phyloP scores from a whole-genome alignment of 2,113 vertebrate genomes.

The Coryphaenoides rupestris region DNA sequence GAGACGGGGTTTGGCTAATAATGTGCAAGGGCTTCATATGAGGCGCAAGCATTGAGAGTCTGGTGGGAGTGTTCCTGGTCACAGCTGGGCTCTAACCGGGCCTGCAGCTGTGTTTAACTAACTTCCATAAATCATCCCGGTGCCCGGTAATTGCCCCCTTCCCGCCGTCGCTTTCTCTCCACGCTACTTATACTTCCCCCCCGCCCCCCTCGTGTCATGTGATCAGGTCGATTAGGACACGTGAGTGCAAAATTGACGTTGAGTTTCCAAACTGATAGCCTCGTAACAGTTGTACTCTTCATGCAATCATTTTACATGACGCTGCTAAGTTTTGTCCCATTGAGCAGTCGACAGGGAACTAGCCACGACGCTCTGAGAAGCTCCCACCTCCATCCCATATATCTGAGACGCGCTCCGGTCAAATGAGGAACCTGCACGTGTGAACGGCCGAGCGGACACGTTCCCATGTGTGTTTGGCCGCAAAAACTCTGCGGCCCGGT shows the following conservation, averaged over 20 bases:
- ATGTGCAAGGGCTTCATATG: slow-evolving; percentile 34
- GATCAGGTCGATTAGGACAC: too few relatives aligned
- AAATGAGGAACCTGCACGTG: slow-evolving; percentile 27
- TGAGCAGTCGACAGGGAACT: too few relatives aligned
- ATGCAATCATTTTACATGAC: too few relatives aligned
- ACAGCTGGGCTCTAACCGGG: slow-evolving; percentile 20
- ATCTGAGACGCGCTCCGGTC: too few relatives aligned
- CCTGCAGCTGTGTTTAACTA: slow-evolving; percentile 40
- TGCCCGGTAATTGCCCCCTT: slow-evolving; percentile 21
- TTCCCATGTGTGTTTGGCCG: slow-evolving; percentile 53
- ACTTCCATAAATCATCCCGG: slow-evolving; percentile 33
- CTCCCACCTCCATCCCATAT: too few relatives aligned
- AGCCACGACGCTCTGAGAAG: too few relatives aligned
- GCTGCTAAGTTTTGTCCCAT: too few relatives aligned
- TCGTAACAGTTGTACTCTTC: too few relatives aligned
- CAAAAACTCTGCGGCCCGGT: slow-evolving; percentile 29
- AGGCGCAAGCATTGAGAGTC: slow-evolving; percentile 5
- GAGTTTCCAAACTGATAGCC: too few relatives aligned
- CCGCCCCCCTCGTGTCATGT: too few relatives aligned
- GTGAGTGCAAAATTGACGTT: too few relatives aligned
- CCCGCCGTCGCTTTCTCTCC: not conserved
- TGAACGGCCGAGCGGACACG: slow-evolving; percentile 35
- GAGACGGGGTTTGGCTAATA: slow-evolving; percentile 30
- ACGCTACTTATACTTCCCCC: too few relatives aligned
- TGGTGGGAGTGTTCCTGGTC: slow-evolving; percentile 1